Conservation (phyloP, 2,113 vertebrate species). For the Ochotona princeps region DNA sequence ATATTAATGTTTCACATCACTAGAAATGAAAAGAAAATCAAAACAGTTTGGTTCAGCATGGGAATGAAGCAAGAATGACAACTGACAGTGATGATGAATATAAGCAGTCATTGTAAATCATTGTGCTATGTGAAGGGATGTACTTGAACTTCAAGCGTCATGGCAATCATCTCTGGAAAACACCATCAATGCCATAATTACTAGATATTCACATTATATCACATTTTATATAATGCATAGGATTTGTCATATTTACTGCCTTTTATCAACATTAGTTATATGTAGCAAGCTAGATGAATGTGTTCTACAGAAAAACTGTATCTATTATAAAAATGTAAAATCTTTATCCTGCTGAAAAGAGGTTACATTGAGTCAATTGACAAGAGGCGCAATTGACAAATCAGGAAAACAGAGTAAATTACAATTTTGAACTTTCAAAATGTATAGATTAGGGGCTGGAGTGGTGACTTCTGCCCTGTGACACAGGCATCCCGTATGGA, state of each 20-base stretch:
- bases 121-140: background rate
- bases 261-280: background rate
- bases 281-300: background rate
- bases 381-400: background rate
- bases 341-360: background rate
- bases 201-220: background rate
- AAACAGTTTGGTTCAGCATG: slow-evolving; percentile 33
- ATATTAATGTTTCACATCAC: slow-evolving; percentile 6
- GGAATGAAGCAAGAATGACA: slow-evolving; percentile 2
- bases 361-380: background rate
- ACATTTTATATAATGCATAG: background rate
- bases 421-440: too few species aligned
- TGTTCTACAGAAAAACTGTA: background rate
- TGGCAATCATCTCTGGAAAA: background rate
- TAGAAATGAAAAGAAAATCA: slow-evolving; percentile 36
- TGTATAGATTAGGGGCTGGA: too few species aligned
- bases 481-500: too few species aligned
- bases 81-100: slow-evolving; percentile 52
- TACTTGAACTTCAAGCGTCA: background rate
- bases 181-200: background rate
- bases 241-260: background rate
- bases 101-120: slow-evolving; percentile 36
- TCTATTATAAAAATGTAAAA: background rate
- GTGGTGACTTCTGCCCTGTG: too few species aligned
- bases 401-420: background rate